phyloP scores from a whole-genome alignment of 2,113 vertebrate genomes.

The Ahaetulla prasina region DNA sequence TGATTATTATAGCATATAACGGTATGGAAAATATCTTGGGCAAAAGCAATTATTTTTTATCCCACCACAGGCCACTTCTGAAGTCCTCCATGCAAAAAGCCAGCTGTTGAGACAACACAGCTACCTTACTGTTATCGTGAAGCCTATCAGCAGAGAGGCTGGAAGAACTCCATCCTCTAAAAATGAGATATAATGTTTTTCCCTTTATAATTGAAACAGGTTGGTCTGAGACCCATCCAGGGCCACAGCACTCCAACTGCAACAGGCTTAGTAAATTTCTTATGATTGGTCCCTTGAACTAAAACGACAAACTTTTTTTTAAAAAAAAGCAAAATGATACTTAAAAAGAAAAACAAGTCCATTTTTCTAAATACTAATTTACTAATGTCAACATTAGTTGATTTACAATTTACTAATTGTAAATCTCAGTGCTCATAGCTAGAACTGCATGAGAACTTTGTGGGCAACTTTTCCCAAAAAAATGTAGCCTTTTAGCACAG shows the following conservation, averaged over 20 bases:
- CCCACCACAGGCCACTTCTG: neutral
- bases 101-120: neutral
- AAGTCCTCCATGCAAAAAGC: neutral
- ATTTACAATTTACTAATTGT: too few species aligned
- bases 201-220: neutral
- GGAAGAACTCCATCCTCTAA: neutral
- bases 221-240: neutral
- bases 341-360: neutral
- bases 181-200: neutral
- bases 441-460: neutral
- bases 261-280: neutral
- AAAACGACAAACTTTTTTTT: neutral
- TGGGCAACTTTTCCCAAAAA: neutral
- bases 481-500: neutral
- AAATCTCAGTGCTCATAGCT: neutral
- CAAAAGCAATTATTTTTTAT: neutral
- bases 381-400: neutral
- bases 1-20: neutral
- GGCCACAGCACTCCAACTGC: neutral
- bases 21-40: neutral
- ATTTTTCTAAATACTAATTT: neutral
- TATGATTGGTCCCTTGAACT: neutral
- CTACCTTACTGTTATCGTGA: neutral
- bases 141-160: neutral
- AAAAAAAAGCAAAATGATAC: neutral